Base-by-base conservation (phyloP, 2,797 vertebrate species). In the Sebastes paucispinis region DNA sequence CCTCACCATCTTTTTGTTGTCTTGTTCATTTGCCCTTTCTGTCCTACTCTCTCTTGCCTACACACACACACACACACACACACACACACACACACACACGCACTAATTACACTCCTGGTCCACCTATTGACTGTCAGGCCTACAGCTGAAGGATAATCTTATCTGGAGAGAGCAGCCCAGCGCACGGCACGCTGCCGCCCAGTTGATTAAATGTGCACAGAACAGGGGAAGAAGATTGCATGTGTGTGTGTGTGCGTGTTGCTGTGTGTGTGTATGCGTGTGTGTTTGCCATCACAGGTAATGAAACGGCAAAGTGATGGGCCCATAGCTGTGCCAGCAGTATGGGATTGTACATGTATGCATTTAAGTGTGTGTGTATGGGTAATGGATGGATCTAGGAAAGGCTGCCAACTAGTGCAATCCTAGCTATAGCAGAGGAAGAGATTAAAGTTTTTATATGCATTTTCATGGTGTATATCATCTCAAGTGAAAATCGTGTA, bases 181-280 rank as follows among this genome's bases (percentile, higher is more conserved):
- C 7, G 29, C 80, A 32, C 77, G 16, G 63, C 77, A 58, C 66
- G 67, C 73, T 68, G 71, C 76, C 7, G 59, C 74, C 79, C 83
- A 70, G 74, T 90, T 93, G 87, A 92, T 93, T 93, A 90, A 89
- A 88, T 89, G 88, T 76, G 71, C 66, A 72, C 70, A 84, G 83
- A 84, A 82, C 70, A 76, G 27, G 58, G 58, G 54, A 81, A 73
- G 79, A 71, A 39, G 79, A 71, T 8, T 58, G 60, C 1, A n/a
- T 69, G 52, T 69, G 39, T 74, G 54, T 68, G 39, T 79, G 29
- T 25, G 50, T 60, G 59, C 1, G 39, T 75, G 52, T 69, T 34
- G 73, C 20, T 25, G 36, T 63, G 63, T 69, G 52, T 69, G 39
- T 74, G 54, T 68, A 34, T 79, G 57, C 54, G 27, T 55, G 24